A percentile compares a stretch with the other conserved stretches of the same genome.
Evolutionary conservation across 2,113 vertebrate genomes (phyloP).

Genomic region (Cisticola juncidis): DNA sequence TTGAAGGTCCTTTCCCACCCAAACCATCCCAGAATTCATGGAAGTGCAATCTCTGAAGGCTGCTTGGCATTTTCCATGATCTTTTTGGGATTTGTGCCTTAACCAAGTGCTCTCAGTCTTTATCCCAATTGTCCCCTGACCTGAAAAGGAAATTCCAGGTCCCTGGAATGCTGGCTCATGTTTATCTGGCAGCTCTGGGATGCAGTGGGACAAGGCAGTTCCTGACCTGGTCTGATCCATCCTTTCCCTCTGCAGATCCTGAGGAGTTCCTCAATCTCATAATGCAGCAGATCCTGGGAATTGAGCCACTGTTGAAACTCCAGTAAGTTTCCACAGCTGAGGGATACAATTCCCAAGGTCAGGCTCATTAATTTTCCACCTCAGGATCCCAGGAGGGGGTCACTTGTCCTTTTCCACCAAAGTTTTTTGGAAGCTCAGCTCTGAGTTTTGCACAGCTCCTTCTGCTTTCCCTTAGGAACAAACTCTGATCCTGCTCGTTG

Average conservation of each 20-base stretch:
- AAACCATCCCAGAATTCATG: rapidly evolving
- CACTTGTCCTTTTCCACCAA: neutral
- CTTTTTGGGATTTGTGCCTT: neutral
- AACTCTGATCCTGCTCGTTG: neutral
- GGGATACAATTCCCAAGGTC: neutral
- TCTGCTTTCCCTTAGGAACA: neutral
- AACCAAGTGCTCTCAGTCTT: neutral
- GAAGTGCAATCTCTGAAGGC: neutral
- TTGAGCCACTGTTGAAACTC: conserved; percentile 86
- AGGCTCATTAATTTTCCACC: neutral
- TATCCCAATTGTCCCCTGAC: neutral
- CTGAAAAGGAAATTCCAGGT: neutral
- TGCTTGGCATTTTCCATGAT: neutral
- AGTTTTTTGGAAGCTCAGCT: neutral
- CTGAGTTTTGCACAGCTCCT: neutral
- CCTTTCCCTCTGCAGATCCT: conserved; percentile 76
- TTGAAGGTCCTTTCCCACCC: neutral
- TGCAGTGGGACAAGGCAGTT: neutral
- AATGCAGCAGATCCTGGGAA: conserved; percentile 84
- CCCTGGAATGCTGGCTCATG: neutral
- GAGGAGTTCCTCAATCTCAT: conserved; percentile 90
- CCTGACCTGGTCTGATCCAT: neutral
- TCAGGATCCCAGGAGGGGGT: neutral
- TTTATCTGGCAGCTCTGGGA: neutral
- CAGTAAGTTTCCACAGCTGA: conserved; percentile 68